These are phyloP conservation scores for Leistus spinibarbis DNA, from an alignment of 2,888 invertebrate species.

Conservation along the genomic window DNA sequence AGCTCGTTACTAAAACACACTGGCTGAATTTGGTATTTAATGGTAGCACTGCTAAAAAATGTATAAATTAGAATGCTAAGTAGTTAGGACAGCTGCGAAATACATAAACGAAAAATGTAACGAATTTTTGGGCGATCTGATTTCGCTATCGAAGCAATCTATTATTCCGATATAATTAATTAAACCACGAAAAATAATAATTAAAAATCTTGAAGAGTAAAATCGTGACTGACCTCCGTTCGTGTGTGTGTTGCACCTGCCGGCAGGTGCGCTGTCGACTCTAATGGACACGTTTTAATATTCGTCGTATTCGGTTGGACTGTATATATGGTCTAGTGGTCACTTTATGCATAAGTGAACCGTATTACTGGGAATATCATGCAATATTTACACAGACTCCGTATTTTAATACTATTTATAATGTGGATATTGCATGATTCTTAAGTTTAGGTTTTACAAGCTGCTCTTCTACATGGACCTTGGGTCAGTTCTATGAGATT, in stretches of 20 bases:
- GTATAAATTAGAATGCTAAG: neutral
- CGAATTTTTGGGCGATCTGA: neutral
- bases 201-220: neutral
- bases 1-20: no score
- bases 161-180: neutral
- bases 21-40: no score
- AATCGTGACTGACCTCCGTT: neutral
- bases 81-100: neutral
- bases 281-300: neutral
- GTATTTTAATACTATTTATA: no score
- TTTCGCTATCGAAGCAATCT: neutral
- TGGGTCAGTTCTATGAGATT: no score
- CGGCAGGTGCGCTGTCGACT: neutral
- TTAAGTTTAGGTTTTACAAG: no score
- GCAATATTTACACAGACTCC: no score
- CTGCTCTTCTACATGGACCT: no score
- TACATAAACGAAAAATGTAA: neutral
- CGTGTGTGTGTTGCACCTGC: neutral
- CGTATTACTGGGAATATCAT: neutral
- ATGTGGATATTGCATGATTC: no score
- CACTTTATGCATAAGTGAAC: neutral
- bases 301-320: neutral
- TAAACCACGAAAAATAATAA: neutral
- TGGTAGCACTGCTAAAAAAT: no score
- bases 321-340: neutral